Conservation (phyloP, 92 coral and sea anemone species). For the Phymanthus crucifer region DNA sequence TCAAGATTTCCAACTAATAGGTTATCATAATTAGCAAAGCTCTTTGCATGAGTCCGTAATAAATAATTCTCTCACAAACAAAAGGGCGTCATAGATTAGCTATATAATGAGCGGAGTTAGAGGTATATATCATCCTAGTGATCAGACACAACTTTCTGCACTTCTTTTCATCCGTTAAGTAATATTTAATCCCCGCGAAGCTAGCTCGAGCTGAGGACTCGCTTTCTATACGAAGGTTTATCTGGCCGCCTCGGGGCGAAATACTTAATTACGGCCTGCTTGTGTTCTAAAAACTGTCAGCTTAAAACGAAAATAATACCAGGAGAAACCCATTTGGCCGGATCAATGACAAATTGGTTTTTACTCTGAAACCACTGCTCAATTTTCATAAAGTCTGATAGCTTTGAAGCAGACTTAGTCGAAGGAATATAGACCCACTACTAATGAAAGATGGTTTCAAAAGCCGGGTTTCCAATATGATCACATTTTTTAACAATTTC, state of each 20-base stretch:
- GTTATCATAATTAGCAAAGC: background rate
- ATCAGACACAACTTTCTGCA: background rate
- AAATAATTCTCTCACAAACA: background rate
- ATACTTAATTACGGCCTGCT: background rate
- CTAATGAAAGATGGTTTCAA: no score
- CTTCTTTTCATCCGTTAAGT: background rate
- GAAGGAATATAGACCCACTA: no score
- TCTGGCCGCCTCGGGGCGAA: constrained; percentile 1
- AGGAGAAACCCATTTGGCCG: background rate
- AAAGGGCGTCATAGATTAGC: background rate
- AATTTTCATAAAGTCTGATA: no score
- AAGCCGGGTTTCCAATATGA: no score
- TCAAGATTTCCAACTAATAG: background rate
- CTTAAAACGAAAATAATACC: background rate
- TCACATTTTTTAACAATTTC: no score
- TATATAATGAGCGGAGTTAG: background rate
- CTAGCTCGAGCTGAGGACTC: background rate
- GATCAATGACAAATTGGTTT: background rate
- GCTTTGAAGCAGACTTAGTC: no score
- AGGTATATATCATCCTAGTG: background rate
- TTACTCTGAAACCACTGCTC: no score
- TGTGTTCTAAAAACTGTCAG: background rate
- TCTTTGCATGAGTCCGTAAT: background rate
- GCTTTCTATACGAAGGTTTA: background rate
- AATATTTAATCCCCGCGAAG: background rate